Conservation (phyloP, 1,140 invertebrate genomes). For the Plodia interpunctella region DNA sequence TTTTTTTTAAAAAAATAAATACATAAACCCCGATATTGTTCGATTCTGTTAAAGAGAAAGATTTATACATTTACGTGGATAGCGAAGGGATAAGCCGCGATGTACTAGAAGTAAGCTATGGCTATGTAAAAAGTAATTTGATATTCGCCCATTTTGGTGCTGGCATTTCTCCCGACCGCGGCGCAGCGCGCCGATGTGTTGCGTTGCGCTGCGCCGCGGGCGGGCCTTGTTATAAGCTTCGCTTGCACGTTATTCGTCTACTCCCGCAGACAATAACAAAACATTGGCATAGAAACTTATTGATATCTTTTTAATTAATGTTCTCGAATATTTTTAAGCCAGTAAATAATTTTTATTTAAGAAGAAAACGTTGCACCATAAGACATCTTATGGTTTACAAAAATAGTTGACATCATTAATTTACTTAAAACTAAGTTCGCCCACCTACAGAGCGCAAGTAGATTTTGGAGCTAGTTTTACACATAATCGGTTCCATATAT, state of each 20-base stretch:
- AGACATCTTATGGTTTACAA: too few relatives aligned
- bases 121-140: conserved; percentile 31
- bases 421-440: too few relatives aligned
- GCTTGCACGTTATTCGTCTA: background rate
- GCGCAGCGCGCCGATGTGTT: conserved; percentile 11
- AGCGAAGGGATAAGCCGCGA: background rate
- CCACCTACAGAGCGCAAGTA: too few relatives aligned
- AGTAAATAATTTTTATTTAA: too few relatives aligned
- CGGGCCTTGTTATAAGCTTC: background rate
- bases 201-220: background rate
- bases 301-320: background rate
- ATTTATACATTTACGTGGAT: background rate
- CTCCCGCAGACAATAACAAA: background rate
- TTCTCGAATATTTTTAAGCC: too few relatives aligned
- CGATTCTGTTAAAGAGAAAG: too few relatives aligned
- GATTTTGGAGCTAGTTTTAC: too few relatives aligned
- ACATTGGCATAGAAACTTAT: background rate
- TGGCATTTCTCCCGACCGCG: conserved; percentile 40
- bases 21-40: too few relatives aligned
- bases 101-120: background rate
- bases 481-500: too few relatives aligned
- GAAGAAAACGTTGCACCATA: too few relatives aligned
- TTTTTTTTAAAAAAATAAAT: too few relatives aligned
- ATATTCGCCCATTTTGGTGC: conserved; percentile 55
- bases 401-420: too few relatives aligned